phyloP scores from a whole-genome alignment of 1,140 invertebrate genomes.

The Drosophila lowei region DNA sequence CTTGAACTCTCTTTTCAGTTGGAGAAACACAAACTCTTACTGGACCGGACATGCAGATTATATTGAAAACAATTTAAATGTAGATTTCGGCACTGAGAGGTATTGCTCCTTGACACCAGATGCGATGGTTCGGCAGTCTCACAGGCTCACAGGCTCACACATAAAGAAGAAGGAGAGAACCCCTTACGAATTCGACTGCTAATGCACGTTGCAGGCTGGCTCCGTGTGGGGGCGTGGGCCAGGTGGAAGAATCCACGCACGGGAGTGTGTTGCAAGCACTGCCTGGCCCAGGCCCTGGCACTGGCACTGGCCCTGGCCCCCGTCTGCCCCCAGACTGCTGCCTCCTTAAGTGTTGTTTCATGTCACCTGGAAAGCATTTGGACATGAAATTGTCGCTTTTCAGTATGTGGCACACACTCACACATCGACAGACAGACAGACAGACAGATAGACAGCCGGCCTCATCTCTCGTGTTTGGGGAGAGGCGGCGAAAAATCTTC shows the following conservation, averaged over 20 bases:
- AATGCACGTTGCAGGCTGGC: conserved; percentile 15
- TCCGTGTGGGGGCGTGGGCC: conserved; percentile 9
- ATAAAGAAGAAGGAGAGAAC: too few species aligned
- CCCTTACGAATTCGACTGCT: conserved; percentile 18
- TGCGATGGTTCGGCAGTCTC: conserved; percentile 30
- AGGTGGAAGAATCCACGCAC: conserved; percentile 47
- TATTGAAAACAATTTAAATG: conserved; percentile 82
- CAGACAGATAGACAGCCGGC: conserved; percentile 9
- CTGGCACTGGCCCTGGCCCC: neutral
- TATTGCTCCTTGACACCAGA: conserved; percentile 66
- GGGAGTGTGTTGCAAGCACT: conserved; percentile 61
- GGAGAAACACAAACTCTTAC: conserved; percentile 22
- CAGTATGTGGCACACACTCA: conserved; percentile 63
- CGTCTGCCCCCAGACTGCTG: conserved; percentile 50
- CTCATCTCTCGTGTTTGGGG: conserved; percentile 15
- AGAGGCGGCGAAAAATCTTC: conserved; percentile 54
- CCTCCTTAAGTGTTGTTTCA: conserved; percentile 83
- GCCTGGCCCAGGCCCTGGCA: neutral
- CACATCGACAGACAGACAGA: conserved; percentile 11
- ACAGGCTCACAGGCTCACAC: conserved; percentile 19
- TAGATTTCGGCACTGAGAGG: conserved; percentile 65
- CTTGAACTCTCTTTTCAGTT: neutral
- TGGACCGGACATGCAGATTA: conserved; percentile 77
- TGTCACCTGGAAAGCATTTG: conserved; percentile 83
- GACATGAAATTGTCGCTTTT: conserved; percentile 83